These are phyloP conservation scores for Erpobdella octoculata DNA, from an alignment of 2,888 invertebrate genomes.

Conservation along the genomic window DNA sequence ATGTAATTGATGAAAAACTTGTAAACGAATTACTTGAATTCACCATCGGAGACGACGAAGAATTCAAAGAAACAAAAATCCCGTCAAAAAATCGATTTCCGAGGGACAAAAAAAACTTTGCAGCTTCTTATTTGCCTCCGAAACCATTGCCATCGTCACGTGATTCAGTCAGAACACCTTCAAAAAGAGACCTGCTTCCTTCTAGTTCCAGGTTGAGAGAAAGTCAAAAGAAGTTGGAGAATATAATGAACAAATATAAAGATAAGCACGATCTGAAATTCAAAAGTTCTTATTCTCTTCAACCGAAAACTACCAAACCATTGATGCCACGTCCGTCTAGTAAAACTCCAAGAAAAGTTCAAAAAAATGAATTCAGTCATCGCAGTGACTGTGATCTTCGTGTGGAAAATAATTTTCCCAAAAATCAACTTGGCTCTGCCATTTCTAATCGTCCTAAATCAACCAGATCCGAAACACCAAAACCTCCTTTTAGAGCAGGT, in stretches of 20 bases:
- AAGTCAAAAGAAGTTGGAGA: background rate
- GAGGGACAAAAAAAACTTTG: background rate
- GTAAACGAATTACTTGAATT: background rate
- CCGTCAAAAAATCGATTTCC: background rate
- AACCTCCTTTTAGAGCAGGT: conserved; percentile 8
- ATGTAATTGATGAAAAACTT: conserved; percentile 4
- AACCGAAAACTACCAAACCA: background rate
- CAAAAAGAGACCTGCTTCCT: background rate
- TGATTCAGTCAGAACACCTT: background rate
- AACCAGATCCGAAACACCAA: background rate
- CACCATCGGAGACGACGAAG: background rate
- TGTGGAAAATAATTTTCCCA: too few species aligned
- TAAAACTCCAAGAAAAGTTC: background rate
- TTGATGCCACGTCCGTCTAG: background rate
- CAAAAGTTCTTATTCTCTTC: background rate
- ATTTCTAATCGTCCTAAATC: background rate
- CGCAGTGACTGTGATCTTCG: too few species aligned
- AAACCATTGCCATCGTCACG: background rate
- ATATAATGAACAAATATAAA: background rate
- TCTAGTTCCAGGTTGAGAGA: background rate
- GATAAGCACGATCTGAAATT: background rate
- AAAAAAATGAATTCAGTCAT: background rate
- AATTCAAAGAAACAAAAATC: background rate
- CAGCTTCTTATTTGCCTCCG: background rate
- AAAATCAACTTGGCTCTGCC: background rate